phyloP scores from a whole-genome alignment of 2,113 vertebrate genomes.

The Cyphomyrus plagiostoma region DNA sequence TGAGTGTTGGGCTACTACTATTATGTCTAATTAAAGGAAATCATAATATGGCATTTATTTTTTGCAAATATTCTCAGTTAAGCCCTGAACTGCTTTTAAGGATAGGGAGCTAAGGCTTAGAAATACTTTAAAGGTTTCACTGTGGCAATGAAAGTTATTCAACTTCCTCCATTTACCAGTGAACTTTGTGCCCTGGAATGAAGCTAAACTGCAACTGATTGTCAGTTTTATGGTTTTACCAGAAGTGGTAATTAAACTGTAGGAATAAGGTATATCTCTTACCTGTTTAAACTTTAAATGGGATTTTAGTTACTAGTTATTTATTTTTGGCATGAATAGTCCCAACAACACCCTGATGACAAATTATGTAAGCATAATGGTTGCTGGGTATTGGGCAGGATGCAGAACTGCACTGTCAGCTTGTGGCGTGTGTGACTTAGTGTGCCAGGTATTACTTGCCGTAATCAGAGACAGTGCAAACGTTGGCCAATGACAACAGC shows the following conservation, averaged over 20 bases:
- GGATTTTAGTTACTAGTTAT: neutral
- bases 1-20: neutral
- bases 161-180: neutral
- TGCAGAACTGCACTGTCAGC: neutral
- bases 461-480: constrained; percentile 88
- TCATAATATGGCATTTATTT: neutral
- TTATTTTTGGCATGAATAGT: neutral
- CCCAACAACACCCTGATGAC: neutral
- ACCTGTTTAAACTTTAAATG: neutral
- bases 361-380: neutral
- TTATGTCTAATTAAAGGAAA: neutral
- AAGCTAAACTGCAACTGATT: neutral
- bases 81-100: neutral
- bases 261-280: neutral
- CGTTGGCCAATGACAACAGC: constrained; percentile 85
- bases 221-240: neutral
- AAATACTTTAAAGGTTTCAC: neutral
- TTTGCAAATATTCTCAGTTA: neutral
- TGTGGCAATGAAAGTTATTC: neutral
- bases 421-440: neutral
- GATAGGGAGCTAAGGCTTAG: neutral
- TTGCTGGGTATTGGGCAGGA: neutral
- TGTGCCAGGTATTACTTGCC: constrained; percentile 55
- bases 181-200: neutral
- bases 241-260: neutral